Evolutionary conservation across 2,888 invertebrate genomes (phyloP).

Genomic region (Homarus gammarus): DNA sequence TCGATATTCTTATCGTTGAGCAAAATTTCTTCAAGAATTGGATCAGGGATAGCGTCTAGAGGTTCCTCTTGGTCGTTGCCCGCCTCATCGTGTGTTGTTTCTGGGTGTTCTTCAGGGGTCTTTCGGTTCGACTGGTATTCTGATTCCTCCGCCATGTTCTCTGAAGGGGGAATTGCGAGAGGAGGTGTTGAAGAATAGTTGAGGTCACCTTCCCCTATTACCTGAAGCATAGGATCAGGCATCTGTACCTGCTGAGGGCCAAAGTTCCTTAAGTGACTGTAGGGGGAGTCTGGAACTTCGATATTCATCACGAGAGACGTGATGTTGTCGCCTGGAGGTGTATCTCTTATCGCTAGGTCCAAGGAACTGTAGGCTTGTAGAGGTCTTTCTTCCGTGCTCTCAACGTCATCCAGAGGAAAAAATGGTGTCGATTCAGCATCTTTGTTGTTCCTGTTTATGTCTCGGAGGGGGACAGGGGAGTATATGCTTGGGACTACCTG

Average conservation of each 20-base stretch:
- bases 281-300: neutral
- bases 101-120: neutral
- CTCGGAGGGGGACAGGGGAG: neutral
- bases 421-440: neutral
- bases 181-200: too few relatives aligned
- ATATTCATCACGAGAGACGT: neutral
- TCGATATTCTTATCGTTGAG: neutral
- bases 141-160: too few relatives aligned
- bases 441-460: conserved; percentile 19
- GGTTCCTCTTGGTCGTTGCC: neutral
- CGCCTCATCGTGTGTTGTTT: neutral
- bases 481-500: neutral
- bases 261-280: neutral
- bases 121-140: too few relatives aligned
- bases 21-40: neutral
- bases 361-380: neutral
- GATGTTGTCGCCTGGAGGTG: neutral
- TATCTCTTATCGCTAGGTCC: neutral
- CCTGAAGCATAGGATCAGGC: neutral
- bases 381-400: conserved; percentile 13
- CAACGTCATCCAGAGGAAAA: conserved; percentile 12
- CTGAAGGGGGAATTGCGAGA: too few relatives aligned
- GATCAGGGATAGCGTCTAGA: neutral
- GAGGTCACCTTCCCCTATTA: too few relatives aligned
- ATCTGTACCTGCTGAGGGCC: neutral